These are phyloP conservation scores for Tychaedon coryphoeus DNA, from an alignment of 2,113 vertebrate genomes.

Conservation along the genomic window DNA sequence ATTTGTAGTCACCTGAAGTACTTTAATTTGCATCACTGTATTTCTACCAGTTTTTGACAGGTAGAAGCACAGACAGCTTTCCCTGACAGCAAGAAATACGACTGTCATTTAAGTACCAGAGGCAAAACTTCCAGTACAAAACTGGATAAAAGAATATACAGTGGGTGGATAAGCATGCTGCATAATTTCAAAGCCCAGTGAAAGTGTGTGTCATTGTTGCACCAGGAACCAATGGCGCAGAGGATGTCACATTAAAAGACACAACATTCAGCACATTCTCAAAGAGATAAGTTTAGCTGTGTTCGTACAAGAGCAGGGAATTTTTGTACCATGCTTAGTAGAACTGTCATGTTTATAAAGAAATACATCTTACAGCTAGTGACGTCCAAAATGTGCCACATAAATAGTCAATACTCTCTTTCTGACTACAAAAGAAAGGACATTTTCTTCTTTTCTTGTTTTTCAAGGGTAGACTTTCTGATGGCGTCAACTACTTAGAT, in stretches of 20 bases:
- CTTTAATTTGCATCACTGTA: background rate
- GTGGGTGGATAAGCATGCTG: background rate
- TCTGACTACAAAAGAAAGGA: constrained; percentile 3
- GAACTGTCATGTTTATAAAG: background rate
- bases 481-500: background rate
- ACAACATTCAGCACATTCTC: background rate
- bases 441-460: background rate
- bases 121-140: background rate
- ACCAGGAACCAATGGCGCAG: background rate
- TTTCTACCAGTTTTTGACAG: background rate
- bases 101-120: background rate
- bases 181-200: background rate
- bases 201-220: background rate
- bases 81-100: background rate
- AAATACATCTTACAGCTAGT: background rate
- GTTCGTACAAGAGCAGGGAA: background rate
- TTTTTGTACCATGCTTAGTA: background rate
- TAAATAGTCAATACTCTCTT: background rate
- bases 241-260: background rate
- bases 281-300: background rate
- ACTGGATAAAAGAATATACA: background rate
- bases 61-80: background rate
- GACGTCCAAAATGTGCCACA: background rate
- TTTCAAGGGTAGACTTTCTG: constrained; percentile 32
- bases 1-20: background rate